These are phyloP conservation scores for Itoplectis maculator DNA, from an alignment of 2,888 invertebrate genomes.

Conservation along the genomic window DNA sequence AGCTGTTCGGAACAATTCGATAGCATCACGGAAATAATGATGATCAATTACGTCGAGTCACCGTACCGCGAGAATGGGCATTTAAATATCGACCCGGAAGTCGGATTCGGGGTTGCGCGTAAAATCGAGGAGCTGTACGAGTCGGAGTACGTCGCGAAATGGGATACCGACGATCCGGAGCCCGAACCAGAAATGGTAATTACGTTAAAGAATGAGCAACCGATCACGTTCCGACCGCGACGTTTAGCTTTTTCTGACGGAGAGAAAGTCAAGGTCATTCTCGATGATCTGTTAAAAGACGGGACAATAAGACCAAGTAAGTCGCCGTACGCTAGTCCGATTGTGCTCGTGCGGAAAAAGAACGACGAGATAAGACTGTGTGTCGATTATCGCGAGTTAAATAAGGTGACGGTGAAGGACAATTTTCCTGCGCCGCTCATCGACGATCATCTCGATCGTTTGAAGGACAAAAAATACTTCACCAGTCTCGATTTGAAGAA, in stretches of 20 bases:
- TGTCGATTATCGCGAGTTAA: conserved; percentile 42
- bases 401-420: conserved; percentile 41
- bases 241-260: conserved; percentile 24
- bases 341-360: conserved; percentile 35
- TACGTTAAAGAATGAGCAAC: conserved; percentile 14
- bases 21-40: conserved; percentile 30
- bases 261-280: conserved; percentile 1
- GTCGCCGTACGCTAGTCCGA: conserved; percentile 42
- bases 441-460: conserved; percentile 50
- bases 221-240: conserved; percentile 24
- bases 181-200: conserved; percentile 48
- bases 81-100: conserved; percentile 41
- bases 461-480: conserved; percentile 50
- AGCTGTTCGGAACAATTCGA: conserved; percentile 27
- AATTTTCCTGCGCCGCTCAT: conserved; percentile 49
- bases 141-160: conserved; percentile 38
- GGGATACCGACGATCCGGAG: conserved; percentile 20
- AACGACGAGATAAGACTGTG: conserved; percentile 36
- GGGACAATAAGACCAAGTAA: conserved; percentile 35
- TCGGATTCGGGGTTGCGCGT: conserved; percentile 12
- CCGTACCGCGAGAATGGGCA: conserved; percentile 20
- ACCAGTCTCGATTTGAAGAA: conserved; percentile 37
- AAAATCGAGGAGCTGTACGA: conserved; percentile 34
- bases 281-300: conserved; percentile 17
- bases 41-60: conserved; percentile 42